A percentile compares a stretch with the other conserved stretches of the same genome.
These are phyloP conservation scores for Pogonomyrmex californicus DNA, from an alignment of 1,140 invertebrate species.

Conservation along the genomic window DNA sequence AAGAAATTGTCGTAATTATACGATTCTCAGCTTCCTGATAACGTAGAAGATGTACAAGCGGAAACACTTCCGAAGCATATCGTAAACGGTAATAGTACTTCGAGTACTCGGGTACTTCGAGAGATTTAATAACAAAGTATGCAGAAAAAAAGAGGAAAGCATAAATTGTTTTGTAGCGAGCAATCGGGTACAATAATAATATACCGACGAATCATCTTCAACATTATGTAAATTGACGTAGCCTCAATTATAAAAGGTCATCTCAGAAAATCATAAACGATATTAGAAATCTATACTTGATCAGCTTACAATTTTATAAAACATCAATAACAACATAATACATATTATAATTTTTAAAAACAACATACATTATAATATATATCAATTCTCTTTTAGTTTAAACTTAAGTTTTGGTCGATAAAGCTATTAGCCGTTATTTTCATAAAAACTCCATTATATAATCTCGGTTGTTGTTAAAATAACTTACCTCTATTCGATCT, in stretches of 20 bases:
- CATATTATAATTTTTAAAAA: not conserved
- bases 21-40: slow-evolving; percentile 48
- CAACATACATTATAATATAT: not conserved
- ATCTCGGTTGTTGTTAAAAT: not conserved
- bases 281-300: not conserved
- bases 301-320: slow-evolving; percentile 1
- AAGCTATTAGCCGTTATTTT: not conserved
- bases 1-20: slow-evolving; percentile 36
- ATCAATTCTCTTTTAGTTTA: not conserved
- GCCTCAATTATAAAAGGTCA: not conserved
- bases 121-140: slow-evolving; percentile 16
- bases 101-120: not conserved
- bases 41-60: slow-evolving; percentile 27
- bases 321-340: not conserved
- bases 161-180: slow-evolving; percentile 36
- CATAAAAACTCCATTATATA: not conserved
- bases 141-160: slow-evolving; percentile 19
- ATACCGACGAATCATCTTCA: slow-evolving; percentile 17
- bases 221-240: slow-evolving; percentile 42
- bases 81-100: not conserved
- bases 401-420: not conserved
- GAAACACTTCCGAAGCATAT: slow-evolving; percentile 25
- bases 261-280: not conserved
- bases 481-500: slow-evolving; percentile 83
- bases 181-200: slow-evolving; percentile 10